These are phyloP conservation scores for Bombus sylvicola DNA, from an alignment of 1,140 invertebrate species.

Conservation along the genomic window DNA sequence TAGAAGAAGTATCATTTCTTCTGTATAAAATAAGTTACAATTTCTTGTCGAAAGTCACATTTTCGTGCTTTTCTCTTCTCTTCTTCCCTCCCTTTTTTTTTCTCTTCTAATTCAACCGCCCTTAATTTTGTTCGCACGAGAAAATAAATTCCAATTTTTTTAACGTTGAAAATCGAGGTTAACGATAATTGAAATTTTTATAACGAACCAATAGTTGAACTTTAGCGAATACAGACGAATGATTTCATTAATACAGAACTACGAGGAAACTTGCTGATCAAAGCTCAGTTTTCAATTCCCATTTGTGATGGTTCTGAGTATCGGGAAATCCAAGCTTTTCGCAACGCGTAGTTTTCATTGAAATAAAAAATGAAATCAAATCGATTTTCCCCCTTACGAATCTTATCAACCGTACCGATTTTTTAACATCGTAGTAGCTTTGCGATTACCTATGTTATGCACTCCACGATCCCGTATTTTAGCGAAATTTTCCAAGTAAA, in stretches of 20 bases:
- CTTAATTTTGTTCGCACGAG: not conserved
- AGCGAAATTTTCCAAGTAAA: not conserved
- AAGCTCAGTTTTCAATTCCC: constrained; percentile 1
- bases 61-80: not conserved
- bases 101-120: no score
- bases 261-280: not conserved
- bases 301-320: not conserved
- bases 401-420: not conserved
- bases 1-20: not conserved
- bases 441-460: no score
- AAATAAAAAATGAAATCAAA: not conserved
- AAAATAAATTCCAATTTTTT: not conserved
- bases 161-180: not conserved
- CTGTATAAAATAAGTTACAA: not conserved
- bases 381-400: not conserved
- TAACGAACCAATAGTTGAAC: not conserved
- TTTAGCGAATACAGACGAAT: not conserved
- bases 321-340: not conserved
- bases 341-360: not conserved
- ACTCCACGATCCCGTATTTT: not conserved
- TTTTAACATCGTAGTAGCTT: no score
- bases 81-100: not conserved
- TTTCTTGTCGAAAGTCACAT: not conserved
- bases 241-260: not conserved
- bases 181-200: not conserved